Percentiles rank a stretch among this genome's conserved stretches.
phyloP scores from a whole-genome alignment of 2,113 vertebrate species.

The Xenotilapia longispinis region DNA sequence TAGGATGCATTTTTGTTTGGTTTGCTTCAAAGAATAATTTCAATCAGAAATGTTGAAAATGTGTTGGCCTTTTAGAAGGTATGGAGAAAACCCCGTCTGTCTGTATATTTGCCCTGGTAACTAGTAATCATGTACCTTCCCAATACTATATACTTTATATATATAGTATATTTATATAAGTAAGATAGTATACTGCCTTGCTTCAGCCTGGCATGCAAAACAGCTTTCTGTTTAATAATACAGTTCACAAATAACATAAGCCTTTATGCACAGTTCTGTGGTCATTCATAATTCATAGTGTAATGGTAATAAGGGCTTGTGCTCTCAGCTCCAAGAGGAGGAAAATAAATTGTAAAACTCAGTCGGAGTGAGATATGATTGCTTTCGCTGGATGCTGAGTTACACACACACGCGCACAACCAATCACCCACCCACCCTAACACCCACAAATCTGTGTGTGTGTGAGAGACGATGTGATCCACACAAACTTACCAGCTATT shows the following conservation, averaged over 20 bases:
- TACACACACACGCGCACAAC: background rate
- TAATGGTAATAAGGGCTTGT: slow-evolving; percentile 49
- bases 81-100: background rate
- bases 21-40: background rate
- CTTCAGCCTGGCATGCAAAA: slow-evolving; percentile 6
- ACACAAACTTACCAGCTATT: background rate
- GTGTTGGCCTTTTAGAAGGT: background rate
- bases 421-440: background rate
- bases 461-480: background rate
- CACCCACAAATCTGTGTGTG: background rate
- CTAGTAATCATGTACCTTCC: background rate
- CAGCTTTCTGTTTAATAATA: slow-evolving; percentile 44
- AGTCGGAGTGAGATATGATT: background rate
- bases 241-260: slow-evolving; percentile 33
- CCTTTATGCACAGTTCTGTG: slow-evolving; percentile 34
- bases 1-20: background rate
- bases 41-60: background rate
- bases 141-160: background rate
- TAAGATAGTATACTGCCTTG: background rate
- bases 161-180: background rate
- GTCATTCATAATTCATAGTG: slow-evolving; percentile 58
- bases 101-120: background rate
- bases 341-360: slow-evolving; percentile 15
- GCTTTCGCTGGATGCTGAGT: background rate
- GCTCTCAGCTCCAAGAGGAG: slow-evolving; percentile 5